Conservation (phyloP, 2,797 vertebrate genomes). For the Meriones psammophilus region DNA sequence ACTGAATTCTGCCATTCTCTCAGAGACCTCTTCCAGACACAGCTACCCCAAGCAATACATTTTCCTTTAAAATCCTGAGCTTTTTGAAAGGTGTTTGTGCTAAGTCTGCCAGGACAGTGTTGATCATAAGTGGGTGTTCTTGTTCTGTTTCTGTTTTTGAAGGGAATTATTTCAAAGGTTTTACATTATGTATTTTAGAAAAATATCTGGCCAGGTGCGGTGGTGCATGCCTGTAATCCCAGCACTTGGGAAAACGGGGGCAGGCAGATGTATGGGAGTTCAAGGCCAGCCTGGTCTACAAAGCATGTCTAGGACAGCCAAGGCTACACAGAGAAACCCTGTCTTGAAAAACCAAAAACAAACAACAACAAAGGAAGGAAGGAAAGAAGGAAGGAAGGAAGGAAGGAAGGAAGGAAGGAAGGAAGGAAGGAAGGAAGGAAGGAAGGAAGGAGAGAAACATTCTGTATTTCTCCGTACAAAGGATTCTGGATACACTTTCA, state of each 20-base stretch:
- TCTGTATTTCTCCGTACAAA: not conserved
- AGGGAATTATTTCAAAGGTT: constrained; percentile 12
- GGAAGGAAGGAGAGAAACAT: too few relatives aligned
- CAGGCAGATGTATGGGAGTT: too few relatives aligned
- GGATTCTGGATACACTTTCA: constrained; percentile 40
- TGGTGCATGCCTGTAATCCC: too few relatives aligned
- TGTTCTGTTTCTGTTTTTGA: constrained; percentile 31
- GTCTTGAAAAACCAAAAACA: too few relatives aligned
- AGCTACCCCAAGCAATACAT: not conserved
- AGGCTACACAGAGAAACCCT: too few relatives aligned
- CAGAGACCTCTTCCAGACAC: not conserved
- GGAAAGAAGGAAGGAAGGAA: too few relatives aligned
- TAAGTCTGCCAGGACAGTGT: not conserved
- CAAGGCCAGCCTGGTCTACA: too few relatives aligned
- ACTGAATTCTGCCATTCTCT: not conserved
- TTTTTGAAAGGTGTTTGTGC: not conserved
- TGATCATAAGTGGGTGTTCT: not conserved
- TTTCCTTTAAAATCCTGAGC: constrained; percentile 18
- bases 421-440: too few relatives aligned
- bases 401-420: too few relatives aligned
- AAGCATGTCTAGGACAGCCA: too few relatives aligned
- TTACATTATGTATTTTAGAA: not conserved
- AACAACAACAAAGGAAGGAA: too few relatives aligned
- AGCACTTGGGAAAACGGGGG: too few relatives aligned
- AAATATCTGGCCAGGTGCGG: not conserved